Base-by-base conservation (phyloP, 1,140 invertebrate genomes). In the Episyrphus balteatus region DNA sequence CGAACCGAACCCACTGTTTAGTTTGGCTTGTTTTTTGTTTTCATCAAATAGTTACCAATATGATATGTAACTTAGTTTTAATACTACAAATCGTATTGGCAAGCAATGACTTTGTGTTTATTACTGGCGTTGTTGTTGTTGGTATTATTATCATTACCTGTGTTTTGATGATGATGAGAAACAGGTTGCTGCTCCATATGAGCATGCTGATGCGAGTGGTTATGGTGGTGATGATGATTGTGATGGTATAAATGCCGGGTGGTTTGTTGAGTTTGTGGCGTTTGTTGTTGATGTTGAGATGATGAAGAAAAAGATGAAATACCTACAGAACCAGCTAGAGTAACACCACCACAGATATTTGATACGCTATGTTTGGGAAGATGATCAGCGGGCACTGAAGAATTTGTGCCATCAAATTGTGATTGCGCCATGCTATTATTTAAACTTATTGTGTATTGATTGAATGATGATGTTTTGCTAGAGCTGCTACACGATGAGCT, bases 401-500 rank as follows among this genome's bases (percentile, higher is more conserved):
- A 36, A 12, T 5, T 5, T 36, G 12, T 36, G 11, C 12, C 34
- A 36, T 36, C 14, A 15, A 36, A 36, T n/a, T 36, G 34, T n/a
- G 14, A n/a, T 36, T 36, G 34, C 5, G 34, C 12, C 12, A n/a
- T 12, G 12, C 14, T 36, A 36, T 36, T 36, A 36, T 36, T 36
- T 36, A 15, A 36, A 36, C 12, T 36, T 12, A 15, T 12, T n/a
- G 34, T 36, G 12, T 36, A 15, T 12, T 36, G 34, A 36, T 36
- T 12, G 10, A n/a, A 15, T n/a, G 12, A 15, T n/a, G 12, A 36
- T 12, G 12, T 36, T n/a, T 15, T 15, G 14, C 12, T 36, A n/a
- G 14, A 36, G 14, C 14, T 36, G 14, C 34, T 36, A 36, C 12
- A 36, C 11, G 14, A 36, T 36, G 34, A 36, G 14, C 61, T 57